Evolutionary conservation across 2,888 invertebrate species (phyloP).

Genomic region (Spilarctia lutea): DNA sequence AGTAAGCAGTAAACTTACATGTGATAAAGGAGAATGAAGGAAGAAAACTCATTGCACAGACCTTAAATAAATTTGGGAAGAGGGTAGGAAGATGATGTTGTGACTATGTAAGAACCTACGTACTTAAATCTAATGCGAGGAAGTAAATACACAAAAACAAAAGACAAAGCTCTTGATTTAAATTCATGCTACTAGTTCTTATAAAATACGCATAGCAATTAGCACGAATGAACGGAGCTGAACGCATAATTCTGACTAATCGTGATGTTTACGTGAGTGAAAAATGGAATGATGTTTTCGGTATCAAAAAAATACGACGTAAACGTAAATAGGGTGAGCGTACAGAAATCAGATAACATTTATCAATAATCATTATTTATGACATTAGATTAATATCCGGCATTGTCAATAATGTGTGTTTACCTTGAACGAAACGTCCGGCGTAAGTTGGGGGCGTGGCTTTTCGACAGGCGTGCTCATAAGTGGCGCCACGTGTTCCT

Average conservation of each 20-base stretch:
- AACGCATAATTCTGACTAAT: not conserved
- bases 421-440: constrained; percentile 87
- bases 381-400: constrained; percentile 37
- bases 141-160: not conserved
- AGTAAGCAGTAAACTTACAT: too few relatives aligned
- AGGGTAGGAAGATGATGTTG: too few relatives aligned
- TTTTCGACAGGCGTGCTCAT: constrained; percentile 55
- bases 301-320: not conserved
- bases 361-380: constrained; percentile 14
- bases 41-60: too few relatives aligned
- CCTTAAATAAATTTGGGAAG: too few relatives aligned
- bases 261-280: not conserved
- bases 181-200: not conserved
- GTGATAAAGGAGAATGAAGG: too few relatives aligned
- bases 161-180: not conserved
- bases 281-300: not conserved
- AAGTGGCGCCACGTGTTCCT: constrained; percentile 61
- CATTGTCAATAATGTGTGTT: constrained; percentile 19
- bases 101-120: too few relatives aligned
- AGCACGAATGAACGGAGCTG: not conserved
- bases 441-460: constrained; percentile 70
- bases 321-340: constrained; percentile 1
- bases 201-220: not conserved
- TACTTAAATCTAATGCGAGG: not conserved
- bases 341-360: constrained; percentile 12